Percentiles rank a stretch among this genome's conserved stretches.
phyloP scores from a whole-genome alignment of 2,797 vertebrate species.

The Cryptoblepharus egeriae region DNA sequence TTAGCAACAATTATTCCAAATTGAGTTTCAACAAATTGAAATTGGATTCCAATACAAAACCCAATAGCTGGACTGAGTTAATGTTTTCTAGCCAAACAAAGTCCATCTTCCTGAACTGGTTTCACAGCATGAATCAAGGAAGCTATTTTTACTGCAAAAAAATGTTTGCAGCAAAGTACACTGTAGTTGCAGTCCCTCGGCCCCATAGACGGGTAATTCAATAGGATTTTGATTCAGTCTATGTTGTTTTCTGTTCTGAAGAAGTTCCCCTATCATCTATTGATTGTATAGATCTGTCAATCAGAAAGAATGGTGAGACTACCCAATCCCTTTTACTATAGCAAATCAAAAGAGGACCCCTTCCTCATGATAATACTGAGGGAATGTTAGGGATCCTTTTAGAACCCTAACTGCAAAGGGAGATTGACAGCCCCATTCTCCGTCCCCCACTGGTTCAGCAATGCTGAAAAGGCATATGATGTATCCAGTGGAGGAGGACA shows the following conservation, averaged over 20 bases:
- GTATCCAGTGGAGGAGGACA: too few species aligned
- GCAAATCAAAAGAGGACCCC: neutral
- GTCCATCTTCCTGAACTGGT: conserved; percentile 1
- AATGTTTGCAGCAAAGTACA: neutral
- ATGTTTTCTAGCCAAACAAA: neutral
- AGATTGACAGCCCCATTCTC: neutral
- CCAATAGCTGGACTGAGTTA: neutral
- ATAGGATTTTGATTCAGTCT: neutral
- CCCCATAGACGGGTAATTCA: neutral
- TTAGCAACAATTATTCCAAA: neutral
- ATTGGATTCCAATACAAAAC: neutral
- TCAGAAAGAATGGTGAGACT: neutral
- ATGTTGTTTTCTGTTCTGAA: neutral
- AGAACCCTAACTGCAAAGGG: neutral
- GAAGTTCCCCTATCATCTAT: neutral
- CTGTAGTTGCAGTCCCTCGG: neutral
- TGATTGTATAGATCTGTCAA: neutral
- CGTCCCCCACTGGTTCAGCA: too few species aligned
- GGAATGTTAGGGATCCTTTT: neutral
- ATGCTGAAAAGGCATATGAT: too few species aligned
- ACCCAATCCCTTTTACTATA: neutral
- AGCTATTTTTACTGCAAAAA: neutral
- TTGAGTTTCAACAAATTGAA: neutral
- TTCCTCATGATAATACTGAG: neutral
- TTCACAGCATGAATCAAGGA: conserved; percentile 3